Percentiles rank a stretch among this genome's conserved stretches.
These are phyloP conservation scores for Calliopsis andreniformis DNA, from an alignment of 1,140 invertebrate genomes.

Conservation along the genomic window DNA sequence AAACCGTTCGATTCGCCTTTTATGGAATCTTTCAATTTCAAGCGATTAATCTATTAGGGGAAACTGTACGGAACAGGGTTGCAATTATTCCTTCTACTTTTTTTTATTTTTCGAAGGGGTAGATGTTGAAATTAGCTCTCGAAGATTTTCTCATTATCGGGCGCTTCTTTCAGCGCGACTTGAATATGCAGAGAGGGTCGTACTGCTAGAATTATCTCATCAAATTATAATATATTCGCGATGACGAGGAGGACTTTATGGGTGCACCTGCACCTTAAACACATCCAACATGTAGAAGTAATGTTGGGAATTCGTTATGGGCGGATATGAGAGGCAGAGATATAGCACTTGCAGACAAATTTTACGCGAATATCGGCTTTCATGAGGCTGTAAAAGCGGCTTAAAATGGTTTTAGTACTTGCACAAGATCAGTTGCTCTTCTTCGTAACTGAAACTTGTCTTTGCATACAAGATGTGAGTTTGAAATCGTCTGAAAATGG, in stretches of 20 bases:
- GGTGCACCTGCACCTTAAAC: neutral
- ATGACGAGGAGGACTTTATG: neutral
- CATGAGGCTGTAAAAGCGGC: neutral
- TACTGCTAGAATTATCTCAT: no score
- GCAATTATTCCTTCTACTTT: no score
- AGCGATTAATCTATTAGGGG: no score
- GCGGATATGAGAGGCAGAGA: neutral
- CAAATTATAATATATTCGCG: neutral
- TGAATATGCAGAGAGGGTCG: no score
- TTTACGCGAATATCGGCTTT: slow-evolving; percentile 23
- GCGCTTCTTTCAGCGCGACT: no score
- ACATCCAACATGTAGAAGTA: neutral
- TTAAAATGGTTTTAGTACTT: slow-evolving; percentile 9
- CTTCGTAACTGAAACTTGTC: neutral
- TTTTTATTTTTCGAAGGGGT: no score
- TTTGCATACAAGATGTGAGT: neutral
- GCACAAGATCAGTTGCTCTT: slow-evolving; percentile 12
- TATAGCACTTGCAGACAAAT: slow-evolving; percentile 6
- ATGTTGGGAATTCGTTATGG: neutral
- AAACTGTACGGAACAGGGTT: no score
- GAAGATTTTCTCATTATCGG: no score
- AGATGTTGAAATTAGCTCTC: no score
- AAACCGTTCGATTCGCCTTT: neutral
- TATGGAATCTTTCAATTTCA: neutral
- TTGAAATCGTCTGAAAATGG: neutral